Evolutionary conservation across 2,888 invertebrate genomes (phyloP).

Genomic region (Cataglyphis livida): DNA sequence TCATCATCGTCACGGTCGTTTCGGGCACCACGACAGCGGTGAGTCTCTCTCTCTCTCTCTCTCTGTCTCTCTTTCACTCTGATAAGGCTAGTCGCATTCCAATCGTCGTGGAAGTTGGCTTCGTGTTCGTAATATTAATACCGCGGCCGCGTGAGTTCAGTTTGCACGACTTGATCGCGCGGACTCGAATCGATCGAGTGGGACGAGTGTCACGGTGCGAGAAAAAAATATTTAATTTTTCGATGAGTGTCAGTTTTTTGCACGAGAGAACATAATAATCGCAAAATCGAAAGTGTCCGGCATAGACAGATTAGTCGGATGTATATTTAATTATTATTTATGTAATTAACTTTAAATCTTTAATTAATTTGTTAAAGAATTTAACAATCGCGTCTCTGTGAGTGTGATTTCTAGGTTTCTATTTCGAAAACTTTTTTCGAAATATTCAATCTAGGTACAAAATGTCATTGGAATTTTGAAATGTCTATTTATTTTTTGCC

Average conservation of each 20-base stretch:
- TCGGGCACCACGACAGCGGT: constrained; percentile 70
- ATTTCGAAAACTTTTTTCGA: not conserved
- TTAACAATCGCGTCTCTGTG: not conserved
- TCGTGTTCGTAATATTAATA: constrained; percentile 61
- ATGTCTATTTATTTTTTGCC: not conserved
- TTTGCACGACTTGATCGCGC: constrained; percentile 23
- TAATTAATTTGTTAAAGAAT: not conserved
- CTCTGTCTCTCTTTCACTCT: constrained; percentile 52
- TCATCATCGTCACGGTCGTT: constrained; percentile 65
- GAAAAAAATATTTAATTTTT: not conserved
- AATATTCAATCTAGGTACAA: not conserved
- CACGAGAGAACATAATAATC: not conserved
- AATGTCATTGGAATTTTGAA: not conserved
- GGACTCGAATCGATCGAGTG: constrained; percentile 2
- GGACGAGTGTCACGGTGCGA: not conserved
- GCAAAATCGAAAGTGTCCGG: not conserved
- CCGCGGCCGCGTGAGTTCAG: not conserved
- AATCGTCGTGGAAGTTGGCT: constrained; percentile 55
- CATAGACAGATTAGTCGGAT: not conserved
- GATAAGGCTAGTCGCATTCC: constrained; percentile 73
- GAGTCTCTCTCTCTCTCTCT: constrained; percentile 56
- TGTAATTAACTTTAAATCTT: not conserved
- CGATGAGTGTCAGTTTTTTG: not conserved
- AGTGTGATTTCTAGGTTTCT: not conserved
- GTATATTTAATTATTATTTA: not conserved